These are phyloP conservation scores for Erebia aethiops DNA, from an alignment of 2,888 invertebrate species.

Conservation along the genomic window DNA sequence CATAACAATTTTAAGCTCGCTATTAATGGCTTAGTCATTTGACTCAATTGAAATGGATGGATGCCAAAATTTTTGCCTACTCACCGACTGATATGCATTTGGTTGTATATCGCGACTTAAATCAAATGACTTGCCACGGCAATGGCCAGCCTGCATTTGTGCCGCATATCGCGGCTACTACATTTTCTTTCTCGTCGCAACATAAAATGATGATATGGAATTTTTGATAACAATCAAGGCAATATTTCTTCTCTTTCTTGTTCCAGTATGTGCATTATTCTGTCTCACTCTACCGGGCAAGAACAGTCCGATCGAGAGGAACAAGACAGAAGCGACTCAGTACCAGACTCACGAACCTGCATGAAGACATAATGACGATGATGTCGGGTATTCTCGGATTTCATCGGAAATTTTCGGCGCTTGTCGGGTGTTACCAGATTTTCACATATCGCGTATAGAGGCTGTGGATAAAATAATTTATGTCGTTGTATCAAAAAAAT, in stretches of 20 bases:
- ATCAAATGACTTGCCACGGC: no score
- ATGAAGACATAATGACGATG: conserved; percentile 50
- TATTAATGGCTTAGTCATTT: no score
- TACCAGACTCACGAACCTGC: conserved; percentile 73
- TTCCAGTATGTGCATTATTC: conserved; percentile 64
- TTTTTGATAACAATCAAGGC: not conserved
- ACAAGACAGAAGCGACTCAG: conserved; percentile 54
- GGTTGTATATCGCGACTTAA: no score
- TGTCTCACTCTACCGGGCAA: conserved; percentile 68
- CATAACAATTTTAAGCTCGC: no score
- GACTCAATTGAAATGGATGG: no score
- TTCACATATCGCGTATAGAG: conserved; percentile 9
- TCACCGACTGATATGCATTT: no score
- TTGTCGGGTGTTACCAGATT: conserved; percentile 17
- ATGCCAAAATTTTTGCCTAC: no score
- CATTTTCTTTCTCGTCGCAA: not conserved
- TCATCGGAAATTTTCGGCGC: conserved; percentile 10
- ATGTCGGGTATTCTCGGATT: conserved; percentile 20
- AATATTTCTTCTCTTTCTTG: not conserved
- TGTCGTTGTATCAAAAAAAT: not conserved
- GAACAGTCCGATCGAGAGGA: conserved; percentile 48
- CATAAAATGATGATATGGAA: not conserved
- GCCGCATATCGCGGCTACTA: no score
- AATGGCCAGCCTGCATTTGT: no score
- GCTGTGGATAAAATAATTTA: conserved; percentile 16